Evolutionary conservation across 2,797 vertebrate genomes (phyloP), one percentile per base, ranked within the genome.

Genomic region (Xenentodon cancila): DNA sequence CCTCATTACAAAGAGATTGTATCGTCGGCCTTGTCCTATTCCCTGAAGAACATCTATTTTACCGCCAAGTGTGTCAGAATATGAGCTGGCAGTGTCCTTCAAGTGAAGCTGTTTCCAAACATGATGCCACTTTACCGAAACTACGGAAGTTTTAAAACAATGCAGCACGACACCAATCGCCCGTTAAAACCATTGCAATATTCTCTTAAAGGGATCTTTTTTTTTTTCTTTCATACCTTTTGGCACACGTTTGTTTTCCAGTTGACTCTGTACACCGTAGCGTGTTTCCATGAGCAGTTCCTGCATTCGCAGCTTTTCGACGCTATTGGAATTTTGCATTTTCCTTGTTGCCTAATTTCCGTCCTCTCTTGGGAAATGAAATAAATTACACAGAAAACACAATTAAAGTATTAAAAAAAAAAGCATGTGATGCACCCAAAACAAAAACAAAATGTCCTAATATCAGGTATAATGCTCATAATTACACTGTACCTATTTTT

Each of bases 71-170:
- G 30, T 67, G 55, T 71, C 60, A 25, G 37, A 73, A 64, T 66
- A 40, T 19, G 48, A 81, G 59, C 37, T 57, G 65, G 84, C 64
- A 19, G 6, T 72, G 76, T 82, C 83, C 73, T 84, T 78, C 62
- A 56, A n/a, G 27, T 4, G 7, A 43, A 69, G 15, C 42, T 7
- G 49, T 50, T 68, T 78, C 73, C 75, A 80, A 79, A 61, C 25
- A 20, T 64, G 66, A 62, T 61, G 73, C 75, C 53, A 53, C 56
- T 61, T 59, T 12, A 49, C 54, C 55, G 48, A 55, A 53, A 59
- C 17, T 46, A 43, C 54, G 85, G 85, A 88, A 80, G 80, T 79
- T 30, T 30, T 75, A 57, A 73, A 86, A 87, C 85, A 88, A 88
- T 84, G 60, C 70, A 49, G n/a, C 2, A 0, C 74, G 87, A 84